Evolutionary conservation across 2,888 invertebrate genomes (phyloP).

Genomic region (Iselma pallidipennis): DNA sequence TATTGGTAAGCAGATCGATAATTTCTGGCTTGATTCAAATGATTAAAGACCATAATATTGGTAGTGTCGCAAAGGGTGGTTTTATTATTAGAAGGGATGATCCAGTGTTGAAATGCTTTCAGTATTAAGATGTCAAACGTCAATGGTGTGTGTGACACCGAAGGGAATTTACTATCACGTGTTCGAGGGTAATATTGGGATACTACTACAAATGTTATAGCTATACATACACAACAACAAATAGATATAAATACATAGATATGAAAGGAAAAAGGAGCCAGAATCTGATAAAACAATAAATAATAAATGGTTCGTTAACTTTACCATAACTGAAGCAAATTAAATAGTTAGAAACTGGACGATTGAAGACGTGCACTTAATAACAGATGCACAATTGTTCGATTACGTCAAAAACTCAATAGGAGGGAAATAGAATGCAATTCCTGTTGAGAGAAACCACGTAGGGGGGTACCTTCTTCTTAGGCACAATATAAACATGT

Average conservation of each 20-base stretch:
- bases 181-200: slow-evolving; percentile 15
- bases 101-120: slow-evolving; percentile 3
- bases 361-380: neutral
- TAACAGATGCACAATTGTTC: slow-evolving; percentile 23
- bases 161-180: slow-evolving; percentile 29
- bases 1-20: too few relatives aligned
- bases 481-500: too few relatives aligned
- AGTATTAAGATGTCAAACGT: slow-evolving; percentile 32
- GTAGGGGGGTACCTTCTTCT: neutral
- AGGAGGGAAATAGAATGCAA: slow-evolving; percentile 22
- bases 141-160: slow-evolving; percentile 21
- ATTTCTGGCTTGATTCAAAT: slow-evolving; percentile 25
- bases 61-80: neutral
- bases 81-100: neutral
- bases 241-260: neutral
- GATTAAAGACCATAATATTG: neutral
- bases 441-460: slow-evolving; percentile 13
- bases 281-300: neutral
- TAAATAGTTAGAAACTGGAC: neutral
- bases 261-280: neutral
- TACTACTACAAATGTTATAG: too few relatives aligned
- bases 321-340: neutral
- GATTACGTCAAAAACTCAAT: slow-evolving; percentile 19
- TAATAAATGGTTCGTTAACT: neutral
- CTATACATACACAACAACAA: too few relatives aligned